Conservation (phyloP, 2,797 vertebrate species). For the Rhabdomys pumilio region DNA sequence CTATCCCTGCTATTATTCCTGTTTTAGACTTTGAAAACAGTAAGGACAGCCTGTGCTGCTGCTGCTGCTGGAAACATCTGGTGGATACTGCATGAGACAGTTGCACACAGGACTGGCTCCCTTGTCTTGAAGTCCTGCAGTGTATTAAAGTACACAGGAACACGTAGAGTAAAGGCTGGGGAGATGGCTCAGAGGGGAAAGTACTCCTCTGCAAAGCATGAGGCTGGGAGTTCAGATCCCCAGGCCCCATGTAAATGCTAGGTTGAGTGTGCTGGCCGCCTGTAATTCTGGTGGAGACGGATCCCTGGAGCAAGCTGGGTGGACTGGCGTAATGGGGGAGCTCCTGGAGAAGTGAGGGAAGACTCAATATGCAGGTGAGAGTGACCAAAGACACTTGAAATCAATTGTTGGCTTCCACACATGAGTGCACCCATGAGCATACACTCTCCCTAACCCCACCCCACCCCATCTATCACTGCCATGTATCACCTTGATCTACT, state of each 20-base stretch:
- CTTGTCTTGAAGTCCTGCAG: background rate
- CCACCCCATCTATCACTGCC: background rate
- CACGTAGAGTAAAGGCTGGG: background rate
- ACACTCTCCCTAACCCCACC: too few relatives aligned
- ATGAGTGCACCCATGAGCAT: too few relatives aligned
- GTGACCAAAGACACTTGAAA: background rate
- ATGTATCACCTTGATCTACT: background rate
- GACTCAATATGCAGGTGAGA: too few relatives aligned
- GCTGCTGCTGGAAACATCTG: background rate
- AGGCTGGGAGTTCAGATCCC: background rate
- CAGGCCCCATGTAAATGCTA: background rate
- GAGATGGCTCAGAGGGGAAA: background rate
- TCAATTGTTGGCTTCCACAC: background rate
- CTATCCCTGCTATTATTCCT: background rate
- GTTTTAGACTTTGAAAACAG: background rate
- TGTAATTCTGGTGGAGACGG: background rate
- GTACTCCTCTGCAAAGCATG: background rate
- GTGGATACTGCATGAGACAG: background rate
- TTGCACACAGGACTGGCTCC: conserved; percentile 4
- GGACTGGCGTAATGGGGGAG: background rate
- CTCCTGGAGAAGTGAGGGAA: background rate
- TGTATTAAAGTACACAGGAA: background rate
- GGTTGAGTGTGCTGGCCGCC: background rate
- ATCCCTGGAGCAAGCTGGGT: background rate
- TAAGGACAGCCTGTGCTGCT: background rate